Base-by-base conservation (phyloP, 2,888 invertebrate genomes). In the Pyrrhosoma nymphula region DNA sequence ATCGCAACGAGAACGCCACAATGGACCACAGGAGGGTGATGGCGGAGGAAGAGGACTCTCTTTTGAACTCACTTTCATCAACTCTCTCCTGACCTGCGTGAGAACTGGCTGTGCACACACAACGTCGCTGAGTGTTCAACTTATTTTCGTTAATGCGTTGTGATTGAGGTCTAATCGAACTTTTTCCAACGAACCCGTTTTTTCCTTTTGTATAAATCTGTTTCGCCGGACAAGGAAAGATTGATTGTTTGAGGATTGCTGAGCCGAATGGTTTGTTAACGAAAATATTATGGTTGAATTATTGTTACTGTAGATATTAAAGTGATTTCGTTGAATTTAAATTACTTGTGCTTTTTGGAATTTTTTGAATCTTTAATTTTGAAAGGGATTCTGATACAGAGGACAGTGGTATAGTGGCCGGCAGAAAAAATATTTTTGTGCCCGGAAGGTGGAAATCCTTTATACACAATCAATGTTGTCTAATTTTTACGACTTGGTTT, bases 221-320 rank as follows among this genome's bases (percentile, higher is more conserved):
- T 82, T 82, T 82, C 82, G 35, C 82, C 82, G 16, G 60, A 60
- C 16, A 60, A 60, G 69, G 69, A 35, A 82, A 26, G 82, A 35
- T 26, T 16, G 30, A 82, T 35, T 82, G 30, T 82, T 82, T 82
- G 82, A 82, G 35, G 35, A 35, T 35, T 35, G 30, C 82, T 35
- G 35, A 18, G 82, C 35, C 35, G 30, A n/a, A 82, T 82, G 82
- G 18, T n/a, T 82, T 82, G 82, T 82, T 82, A 82, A 82, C 82
- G 82, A 35, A 82, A 30, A 82, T 82, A 69, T 93, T 69, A 63
- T 93, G 56, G 69, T 69, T 75, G 93, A 93, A 93, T 93, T 39
- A 69, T 93, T 93, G 63, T 93, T 93, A 63, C 93, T 89, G 89
- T 93, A 93, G 93, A 75, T 69, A 47, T 63, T 75, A 63, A 93